Evolutionary conservation across 2,113 vertebrate genomes (phyloP), one percentile per base, ranked within the genome.

Genomic region (Galemys pyrenaicus): DNA sequence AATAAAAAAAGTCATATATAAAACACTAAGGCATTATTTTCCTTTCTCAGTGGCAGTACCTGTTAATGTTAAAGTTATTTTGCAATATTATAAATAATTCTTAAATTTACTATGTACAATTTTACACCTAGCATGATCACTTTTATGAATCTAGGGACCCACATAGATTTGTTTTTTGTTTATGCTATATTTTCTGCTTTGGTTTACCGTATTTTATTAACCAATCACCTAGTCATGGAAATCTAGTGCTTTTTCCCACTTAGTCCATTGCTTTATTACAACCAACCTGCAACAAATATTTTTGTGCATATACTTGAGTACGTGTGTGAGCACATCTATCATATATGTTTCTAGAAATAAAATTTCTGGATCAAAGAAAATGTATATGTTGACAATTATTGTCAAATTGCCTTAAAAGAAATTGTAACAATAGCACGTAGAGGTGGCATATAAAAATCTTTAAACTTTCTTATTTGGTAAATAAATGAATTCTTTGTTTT

Each of bases 11-110:
- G 13, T 80, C 30, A 70, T 22, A 74, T 93, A 70, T 68, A 17
- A 82, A 6, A 9, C 37, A 81, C 44, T 75, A 15, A 87, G 37
- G 60, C 7, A 70, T 12, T 62, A 54, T 73, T 89, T 95, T 74
- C 60, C 44, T 65, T 87, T 51, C 20, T 70, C 62, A 91, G 44
- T 70, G 26, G 77, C 68, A 83, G 24, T 78, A 54, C 87, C 12
- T 41, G 12, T 77, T 87, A 62, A 78, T 62, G 35, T 77, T 85
- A 89, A 81, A 81, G 20, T 51, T 87, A 49, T 87, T 79, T 65
- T 79, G 51, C 44, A 71, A 89, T 71, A 56, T 12, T 41, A 39
- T 46, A 37, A 54, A 39, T 46, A 32, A 83, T 86, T 65, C 8
- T 68, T 37, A 68, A 26, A 87, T 78, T 73, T 89, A 39, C 6